phyloP scores from a whole-genome alignment of 2,113 vertebrate genomes.

The Irena cyanogastra region DNA sequence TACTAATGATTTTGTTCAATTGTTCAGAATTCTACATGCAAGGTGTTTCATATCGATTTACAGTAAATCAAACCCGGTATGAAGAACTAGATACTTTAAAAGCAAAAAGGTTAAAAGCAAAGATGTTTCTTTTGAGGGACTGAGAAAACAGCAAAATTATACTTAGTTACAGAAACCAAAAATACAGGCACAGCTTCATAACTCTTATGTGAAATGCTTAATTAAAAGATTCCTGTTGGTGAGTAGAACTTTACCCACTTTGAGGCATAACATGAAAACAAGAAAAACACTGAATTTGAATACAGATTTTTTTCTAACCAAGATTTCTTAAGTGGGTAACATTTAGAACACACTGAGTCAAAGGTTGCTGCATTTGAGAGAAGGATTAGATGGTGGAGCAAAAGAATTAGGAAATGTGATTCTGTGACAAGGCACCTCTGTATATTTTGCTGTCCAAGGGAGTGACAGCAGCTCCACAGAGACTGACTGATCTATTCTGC shows the following conservation, averaged over 20 bases:
- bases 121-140: background rate
- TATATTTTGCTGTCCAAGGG: background rate
- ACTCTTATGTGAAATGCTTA: background rate
- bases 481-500: background rate
- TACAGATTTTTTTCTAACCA: background rate
- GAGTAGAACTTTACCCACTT: background rate
- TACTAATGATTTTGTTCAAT: background rate
- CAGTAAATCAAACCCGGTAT: background rate
- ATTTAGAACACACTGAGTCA: background rate
- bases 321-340: background rate
- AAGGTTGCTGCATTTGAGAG: background rate
- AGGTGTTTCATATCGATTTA: background rate
- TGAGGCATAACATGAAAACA: background rate
- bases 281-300: background rate
- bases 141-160: background rate
- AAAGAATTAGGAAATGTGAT: background rate
- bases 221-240: background rate
- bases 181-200: background rate
- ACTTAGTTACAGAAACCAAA: background rate
- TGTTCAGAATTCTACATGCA: background rate
- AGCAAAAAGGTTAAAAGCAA: background rate
- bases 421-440: background rate
- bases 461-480: background rate
- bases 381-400: background rate
- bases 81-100: background rate